Evolutionary conservation across 2,888 invertebrate species (phyloP).

Genomic region (Perizoma flavofasciatum): DNA sequence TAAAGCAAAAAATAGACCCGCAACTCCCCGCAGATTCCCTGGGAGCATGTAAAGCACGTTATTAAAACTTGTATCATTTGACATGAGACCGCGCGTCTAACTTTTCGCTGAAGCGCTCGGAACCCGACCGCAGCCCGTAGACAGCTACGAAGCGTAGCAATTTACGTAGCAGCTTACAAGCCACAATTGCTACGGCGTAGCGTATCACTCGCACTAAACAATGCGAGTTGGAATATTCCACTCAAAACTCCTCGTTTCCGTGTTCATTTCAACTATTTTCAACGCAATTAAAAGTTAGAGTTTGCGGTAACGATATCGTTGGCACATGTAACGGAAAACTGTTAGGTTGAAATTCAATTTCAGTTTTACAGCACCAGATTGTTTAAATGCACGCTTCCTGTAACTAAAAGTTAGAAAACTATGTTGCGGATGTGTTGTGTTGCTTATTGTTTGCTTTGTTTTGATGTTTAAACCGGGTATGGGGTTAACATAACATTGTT

Average conservation of each 20-base stretch:
- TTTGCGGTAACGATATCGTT: slow-evolving; percentile 30
- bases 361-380: slow-evolving; percentile 36
- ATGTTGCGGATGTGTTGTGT: slow-evolving; percentile 6
- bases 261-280: slow-evolving; percentile 31
- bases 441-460: too few relatives aligned
- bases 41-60: slow-evolving; percentile 15
- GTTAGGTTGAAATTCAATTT: slow-evolving; percentile 35
- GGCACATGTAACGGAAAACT: slow-evolving; percentile 32
- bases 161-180: slow-evolving; percentile 28
- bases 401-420: slow-evolving; percentile 18
- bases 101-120: slow-evolving; percentile 6
- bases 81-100: slow-evolving; percentile 19
- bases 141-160: slow-evolving; percentile 32
- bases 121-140: slow-evolving; percentile 20
- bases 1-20: too few relatives aligned
- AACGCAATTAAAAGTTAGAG: slow-evolving; percentile 38
- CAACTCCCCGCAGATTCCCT: neutral
- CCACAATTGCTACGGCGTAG: slow-evolving; percentile 30
- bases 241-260: slow-evolving; percentile 30
- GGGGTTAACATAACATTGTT: neutral
- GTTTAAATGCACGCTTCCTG: slow-evolving; percentile 27
- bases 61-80: slow-evolving; percentile 25
- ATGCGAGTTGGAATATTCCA: slow-evolving; percentile 30
- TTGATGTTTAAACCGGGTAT: slow-evolving; percentile 2
- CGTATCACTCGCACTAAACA: slow-evolving; percentile 24